phyloP scores from a whole-genome alignment of 2,888 invertebrate species.

The Andrena minutula region DNA sequence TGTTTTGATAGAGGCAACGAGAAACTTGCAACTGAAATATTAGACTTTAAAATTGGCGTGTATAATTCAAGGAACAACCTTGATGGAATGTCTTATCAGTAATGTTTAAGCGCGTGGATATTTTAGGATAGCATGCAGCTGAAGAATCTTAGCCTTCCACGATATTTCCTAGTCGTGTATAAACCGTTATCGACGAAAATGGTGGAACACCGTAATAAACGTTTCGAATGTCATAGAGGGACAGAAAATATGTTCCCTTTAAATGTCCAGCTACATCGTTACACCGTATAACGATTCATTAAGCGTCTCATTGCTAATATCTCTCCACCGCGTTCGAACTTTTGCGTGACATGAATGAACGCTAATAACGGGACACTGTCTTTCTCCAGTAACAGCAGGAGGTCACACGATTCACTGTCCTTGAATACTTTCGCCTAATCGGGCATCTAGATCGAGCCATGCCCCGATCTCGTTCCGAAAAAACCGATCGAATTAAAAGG shows the following conservation, averaged over 20 bases:
- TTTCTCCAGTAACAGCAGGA: slow-evolving; percentile 55
- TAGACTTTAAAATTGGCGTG: too few relatives aligned
- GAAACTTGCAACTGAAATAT: too few relatives aligned
- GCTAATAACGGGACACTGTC: slow-evolving; percentile 63
- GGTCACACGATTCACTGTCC: slow-evolving; percentile 73
- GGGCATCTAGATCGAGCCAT: slow-evolving; percentile 54
- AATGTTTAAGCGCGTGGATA: background rate
- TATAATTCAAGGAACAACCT: too few relatives aligned
- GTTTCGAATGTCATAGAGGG: background rate
- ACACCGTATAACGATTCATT: slow-evolving; percentile 26
- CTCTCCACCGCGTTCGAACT: slow-evolving; percentile 36
- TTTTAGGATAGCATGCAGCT: slow-evolving; percentile 2
- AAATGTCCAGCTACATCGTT: slow-evolving; percentile 7
- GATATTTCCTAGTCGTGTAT: background rate
- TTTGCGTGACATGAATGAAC: slow-evolving; percentile 58
- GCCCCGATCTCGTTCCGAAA: slow-evolving; percentile 13
- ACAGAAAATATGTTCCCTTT: background rate
- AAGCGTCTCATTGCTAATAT: slow-evolving; percentile 38
- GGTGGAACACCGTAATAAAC: background rate
- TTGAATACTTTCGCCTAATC: slow-evolving; percentile 76
- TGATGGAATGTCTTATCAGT: background rate
- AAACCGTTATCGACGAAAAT: slow-evolving; percentile 18
- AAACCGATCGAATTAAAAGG: background rate
- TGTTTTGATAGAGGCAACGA: background rate
- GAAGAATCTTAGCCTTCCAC: background rate